phyloP scores from a whole-genome alignment of 1,140 invertebrate genomes.

The Drosophila subpulchrella region DNA sequence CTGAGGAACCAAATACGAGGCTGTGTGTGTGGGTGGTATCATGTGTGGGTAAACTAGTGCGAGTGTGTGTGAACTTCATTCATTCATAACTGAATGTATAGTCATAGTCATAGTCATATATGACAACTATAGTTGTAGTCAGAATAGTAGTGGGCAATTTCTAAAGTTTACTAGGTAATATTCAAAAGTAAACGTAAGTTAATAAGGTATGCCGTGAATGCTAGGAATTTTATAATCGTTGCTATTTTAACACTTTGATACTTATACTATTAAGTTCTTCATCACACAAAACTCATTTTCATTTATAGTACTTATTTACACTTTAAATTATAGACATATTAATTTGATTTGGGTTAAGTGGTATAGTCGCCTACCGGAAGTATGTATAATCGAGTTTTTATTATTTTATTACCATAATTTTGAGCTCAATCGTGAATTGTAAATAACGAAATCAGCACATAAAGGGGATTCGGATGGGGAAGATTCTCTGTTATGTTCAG shows the following conservation, averaged over 20 bases:
- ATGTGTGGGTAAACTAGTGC: neutral
- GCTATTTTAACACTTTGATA: too few species aligned
- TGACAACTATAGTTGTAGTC: too few species aligned
- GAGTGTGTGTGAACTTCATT: slow-evolving; percentile 40
- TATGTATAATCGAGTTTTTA: slow-evolving; percentile 37
- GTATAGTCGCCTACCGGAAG: slow-evolving; percentile 22
- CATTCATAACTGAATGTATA: slow-evolving; percentile 77
- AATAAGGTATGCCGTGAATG: too few species aligned
- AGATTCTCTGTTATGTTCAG: slow-evolving; percentile 36
- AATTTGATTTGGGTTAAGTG: neutral
- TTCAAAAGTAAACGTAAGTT: too few species aligned
- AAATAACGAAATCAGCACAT: slow-evolving; percentile 17
- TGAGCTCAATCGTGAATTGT: slow-evolving; percentile 12
- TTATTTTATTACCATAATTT: slow-evolving; percentile 36
- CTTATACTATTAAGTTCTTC: too few species aligned
- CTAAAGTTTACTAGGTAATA: neutral
- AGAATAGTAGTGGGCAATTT: slow-evolving; percentile 1
- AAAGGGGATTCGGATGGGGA: neutral
- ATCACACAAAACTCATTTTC: too few species aligned
- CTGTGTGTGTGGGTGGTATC: slow-evolving; percentile 3
- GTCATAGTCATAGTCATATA: too few species aligned
- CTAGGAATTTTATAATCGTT: too few species aligned
- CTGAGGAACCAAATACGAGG: slow-evolving; percentile 27
- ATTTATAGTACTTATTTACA: too few species aligned
- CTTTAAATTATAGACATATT: neutral